These are phyloP conservation scores for Paratrypauchen microcephalus DNA, from an alignment of 2,797 vertebrate genomes.

Conservation along the genomic window DNA sequence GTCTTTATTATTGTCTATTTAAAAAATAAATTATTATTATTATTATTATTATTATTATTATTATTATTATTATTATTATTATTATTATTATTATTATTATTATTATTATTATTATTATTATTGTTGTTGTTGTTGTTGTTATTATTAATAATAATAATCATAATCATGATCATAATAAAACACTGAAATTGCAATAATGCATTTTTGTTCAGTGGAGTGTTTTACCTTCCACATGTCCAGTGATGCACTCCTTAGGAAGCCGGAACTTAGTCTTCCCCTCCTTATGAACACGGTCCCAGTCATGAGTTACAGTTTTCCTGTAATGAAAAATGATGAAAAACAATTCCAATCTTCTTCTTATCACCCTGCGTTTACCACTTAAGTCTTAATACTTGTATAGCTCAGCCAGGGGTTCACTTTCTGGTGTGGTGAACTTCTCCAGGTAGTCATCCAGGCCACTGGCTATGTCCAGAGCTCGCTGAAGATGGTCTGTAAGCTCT, in stretches of 20 bases:
- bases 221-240: constrained; percentile 74
- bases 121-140: too few species aligned
- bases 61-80: too few species aligned
- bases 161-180: too few species aligned
- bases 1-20: too few species aligned
- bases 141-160: too few species aligned
- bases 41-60: too few species aligned
- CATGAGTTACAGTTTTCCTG: constrained; percentile 72
- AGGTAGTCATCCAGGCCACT: constrained; percentile 74
- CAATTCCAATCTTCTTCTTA: background rate
- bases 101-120: too few species aligned
- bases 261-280: constrained; percentile 68
- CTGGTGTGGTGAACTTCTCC: constrained; percentile 61
- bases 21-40: too few species aligned
- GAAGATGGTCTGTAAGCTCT: constrained; percentile 65
- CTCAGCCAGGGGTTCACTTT: constrained; percentile 68
- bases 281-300: constrained; percentile 70
- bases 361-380: background rate
- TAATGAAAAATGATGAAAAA: constrained; percentile 7
- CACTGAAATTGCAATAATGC: too few species aligned
- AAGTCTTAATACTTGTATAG: constrained; percentile 59
- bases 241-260: constrained; percentile 77
- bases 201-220: background rate
- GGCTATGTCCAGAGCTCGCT: constrained; percentile 77
- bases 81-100: too few species aligned